These are phyloP conservation scores for Autographa pulchrina DNA, from an alignment of 2,888 invertebrate genomes.

Conservation along the genomic window DNA sequence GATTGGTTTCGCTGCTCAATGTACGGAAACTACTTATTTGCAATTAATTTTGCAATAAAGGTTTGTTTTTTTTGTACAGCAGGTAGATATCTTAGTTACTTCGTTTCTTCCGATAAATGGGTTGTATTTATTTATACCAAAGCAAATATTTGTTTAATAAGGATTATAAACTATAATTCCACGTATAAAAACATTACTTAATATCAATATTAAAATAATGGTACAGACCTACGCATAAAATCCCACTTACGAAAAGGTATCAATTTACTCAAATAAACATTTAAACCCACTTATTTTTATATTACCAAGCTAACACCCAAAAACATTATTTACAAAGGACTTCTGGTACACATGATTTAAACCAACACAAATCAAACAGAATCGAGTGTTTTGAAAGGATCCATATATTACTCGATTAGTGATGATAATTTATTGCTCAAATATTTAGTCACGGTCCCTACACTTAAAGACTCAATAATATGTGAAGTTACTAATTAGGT, in stretches of 20 bases:
- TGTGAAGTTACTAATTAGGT: constrained; percentile 64
- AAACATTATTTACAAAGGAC: neutral
- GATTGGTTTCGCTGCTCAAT: constrained; percentile 15
- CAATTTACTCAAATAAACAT: neutral
- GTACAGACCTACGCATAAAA: too few relatives aligned
- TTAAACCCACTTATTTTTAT: neutral
- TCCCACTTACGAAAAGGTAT: neutral
- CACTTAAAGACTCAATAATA: constrained; percentile 58
- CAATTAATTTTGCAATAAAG: neutral
- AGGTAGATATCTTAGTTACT: too few relatives aligned
- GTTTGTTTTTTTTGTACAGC: too few relatives aligned
- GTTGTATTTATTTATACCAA: too few relatives aligned
- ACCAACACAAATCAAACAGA: neutral
- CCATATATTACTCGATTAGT: constrained; percentile 17
- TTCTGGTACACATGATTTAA: neutral
- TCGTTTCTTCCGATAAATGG: too few relatives aligned
- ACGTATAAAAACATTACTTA: too few relatives aligned
- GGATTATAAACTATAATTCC: too few relatives aligned
- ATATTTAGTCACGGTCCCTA: constrained; percentile 56
- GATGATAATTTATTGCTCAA: constrained; percentile 50
- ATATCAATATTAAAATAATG: too few relatives aligned
- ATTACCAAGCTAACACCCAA: neutral
- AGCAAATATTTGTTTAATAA: too few relatives aligned
- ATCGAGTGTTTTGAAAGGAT: neutral
- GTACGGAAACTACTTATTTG: constrained; percentile 29